phyloP scores from a whole-genome alignment of 2,113 vertebrate species.

The Phalacrocorax carbo region DNA sequence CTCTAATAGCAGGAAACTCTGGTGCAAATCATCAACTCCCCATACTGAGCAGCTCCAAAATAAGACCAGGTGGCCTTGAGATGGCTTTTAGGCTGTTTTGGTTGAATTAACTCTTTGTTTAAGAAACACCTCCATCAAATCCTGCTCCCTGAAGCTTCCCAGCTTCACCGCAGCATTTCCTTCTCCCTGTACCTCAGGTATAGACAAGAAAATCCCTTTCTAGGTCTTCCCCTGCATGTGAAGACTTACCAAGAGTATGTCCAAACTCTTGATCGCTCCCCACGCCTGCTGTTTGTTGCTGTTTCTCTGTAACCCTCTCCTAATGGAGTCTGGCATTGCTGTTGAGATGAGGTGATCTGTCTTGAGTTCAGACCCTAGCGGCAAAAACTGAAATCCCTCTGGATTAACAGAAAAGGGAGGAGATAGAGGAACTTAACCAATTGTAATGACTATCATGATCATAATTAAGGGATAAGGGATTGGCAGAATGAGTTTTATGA shows the following conservation, averaged over 20 bases:
- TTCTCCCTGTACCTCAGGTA: neutral
- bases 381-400: neutral
- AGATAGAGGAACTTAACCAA: neutral
- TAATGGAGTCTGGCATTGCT: neutral
- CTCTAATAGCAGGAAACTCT: neutral
- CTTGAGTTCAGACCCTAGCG: neutral
- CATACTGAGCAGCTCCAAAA: neutral
- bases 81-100: neutral
- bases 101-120: neutral
- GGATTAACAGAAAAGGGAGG: neutral
- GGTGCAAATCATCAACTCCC: neutral
- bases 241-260: neutral
- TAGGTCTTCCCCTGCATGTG: rapidly evolving
- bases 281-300: neutral
- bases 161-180: neutral
- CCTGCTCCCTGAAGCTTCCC: neutral
- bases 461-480: neutral
- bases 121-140: neutral
- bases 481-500: neutral
- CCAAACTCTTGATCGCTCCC: neutral
- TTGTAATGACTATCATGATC: neutral
- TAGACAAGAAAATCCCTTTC: neutral
- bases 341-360: rapidly evolving
- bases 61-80: neutral
- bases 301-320: neutral